Conservation (phyloP, 2,797 vertebrate species). For the Poeciliopsis paucimaculata region DNA sequence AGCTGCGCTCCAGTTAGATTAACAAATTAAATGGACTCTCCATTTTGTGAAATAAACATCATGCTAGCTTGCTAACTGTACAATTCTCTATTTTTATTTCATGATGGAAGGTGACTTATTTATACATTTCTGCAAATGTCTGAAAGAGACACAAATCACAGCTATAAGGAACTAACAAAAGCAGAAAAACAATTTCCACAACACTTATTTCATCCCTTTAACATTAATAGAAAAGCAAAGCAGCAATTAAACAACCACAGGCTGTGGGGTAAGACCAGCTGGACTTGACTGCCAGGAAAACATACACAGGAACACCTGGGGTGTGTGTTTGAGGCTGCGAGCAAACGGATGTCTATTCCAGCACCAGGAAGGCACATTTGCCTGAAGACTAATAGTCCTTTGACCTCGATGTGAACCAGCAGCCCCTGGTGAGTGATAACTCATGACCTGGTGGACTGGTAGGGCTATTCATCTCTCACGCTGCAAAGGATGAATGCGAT, state of each 20-base stretch:
- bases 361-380: conserved; percentile 45
- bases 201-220: not conserved
- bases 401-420: conserved; percentile 72
- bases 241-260: not conserved
- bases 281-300: not conserved
- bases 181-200: not conserved
- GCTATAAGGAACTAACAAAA: not conserved
- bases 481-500: conserved; percentile 70
- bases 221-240: not conserved
- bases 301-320: conserved; percentile 5
- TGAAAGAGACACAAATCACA: not conserved
- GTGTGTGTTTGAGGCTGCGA: conserved; percentile 12
- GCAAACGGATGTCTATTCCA: conserved; percentile 7
- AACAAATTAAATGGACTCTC: not conserved
- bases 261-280: not conserved
- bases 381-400: conserved; percentile 69
- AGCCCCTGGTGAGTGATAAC: conserved; percentile 69
- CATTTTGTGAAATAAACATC: not conserved
- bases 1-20: not conserved
- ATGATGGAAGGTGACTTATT: not conserved
- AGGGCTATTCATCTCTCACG: conserved; percentile 69
- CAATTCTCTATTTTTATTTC: not conserved
- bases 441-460: conserved; percentile 68
- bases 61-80: not conserved
- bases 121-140: not conserved